Base-by-base conservation (phyloP, 2,113 vertebrate species). In the Psittacara wagleri region DNA sequence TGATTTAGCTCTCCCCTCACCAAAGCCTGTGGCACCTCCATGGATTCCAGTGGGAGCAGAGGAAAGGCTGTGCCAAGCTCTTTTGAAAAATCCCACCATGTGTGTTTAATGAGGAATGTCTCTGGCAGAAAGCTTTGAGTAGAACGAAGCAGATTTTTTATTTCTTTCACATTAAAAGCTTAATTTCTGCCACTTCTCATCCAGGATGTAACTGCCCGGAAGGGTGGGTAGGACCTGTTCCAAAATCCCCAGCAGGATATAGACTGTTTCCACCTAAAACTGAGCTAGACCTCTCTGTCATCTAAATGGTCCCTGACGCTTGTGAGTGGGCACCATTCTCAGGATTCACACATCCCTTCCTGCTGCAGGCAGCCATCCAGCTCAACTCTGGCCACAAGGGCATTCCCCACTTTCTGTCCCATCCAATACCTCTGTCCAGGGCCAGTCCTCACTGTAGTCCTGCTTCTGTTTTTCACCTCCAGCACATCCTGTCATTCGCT, bases 101-200 rank as follows among this genome's bases (percentile, higher is more conserved):
- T 87, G 77, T 85, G 44, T 87, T 92, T 94, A 91, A 96, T 84
- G 81, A 92, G 89, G 74, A 95, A 92, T 85, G 93, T 91, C 48
- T 91, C 70, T 92, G 86, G 93, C 91, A 95, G 74, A 75, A 93
- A 75, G 17, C 59, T 96, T 67, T 51, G 55, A 92, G 74, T 62
- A 90, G 39, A 79, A 57, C 62, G 79, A 92, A 87, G 91, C 68
- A 84, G 61, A 68, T 72, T 84, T 90, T 86, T 84, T 89, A 61
- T 66, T 93, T 86, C 46, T 84, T 94, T 92, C 69, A 92, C 57
- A 73, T 87, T 76, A 72, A 37, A 91, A 94, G 67, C 75, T 92
- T 87, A 14, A 85, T 59, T 93, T 94, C 85, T 96, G 74, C 54
- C 54, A 67, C 41, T 94, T 83, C 41, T 62, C 28, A 80, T 76